Conservation (phyloP, 2,888 invertebrate genomes). For the Alloplasta piceator region DNA sequence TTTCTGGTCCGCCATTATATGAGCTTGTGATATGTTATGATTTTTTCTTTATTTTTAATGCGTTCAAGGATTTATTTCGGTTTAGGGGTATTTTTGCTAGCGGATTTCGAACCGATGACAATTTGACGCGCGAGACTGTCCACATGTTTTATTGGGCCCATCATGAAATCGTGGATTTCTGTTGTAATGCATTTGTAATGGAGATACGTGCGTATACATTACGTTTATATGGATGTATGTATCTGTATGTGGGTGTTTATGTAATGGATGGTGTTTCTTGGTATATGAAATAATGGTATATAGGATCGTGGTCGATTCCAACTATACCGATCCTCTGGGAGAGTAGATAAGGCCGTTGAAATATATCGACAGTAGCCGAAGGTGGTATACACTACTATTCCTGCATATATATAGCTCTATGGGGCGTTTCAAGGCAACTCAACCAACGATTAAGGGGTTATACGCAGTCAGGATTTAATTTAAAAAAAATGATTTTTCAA, state of each 20-base stretch:
- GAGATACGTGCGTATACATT: background rate
- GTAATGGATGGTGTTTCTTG: slow-evolving; percentile 69
- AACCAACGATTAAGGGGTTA: too few species aligned
- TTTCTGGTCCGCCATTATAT: background rate
- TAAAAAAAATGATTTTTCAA: too few species aligned
- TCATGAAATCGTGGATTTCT: background rate
- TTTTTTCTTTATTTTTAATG: slow-evolving; percentile 2
- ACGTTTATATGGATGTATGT: slow-evolving; percentile 1
- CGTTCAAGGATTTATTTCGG: background rate
- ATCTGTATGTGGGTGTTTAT: slow-evolving; percentile 39
- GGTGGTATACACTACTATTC: slow-evolving; percentile 70
- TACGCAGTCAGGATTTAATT: too few species aligned
- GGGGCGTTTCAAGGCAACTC: background rate
- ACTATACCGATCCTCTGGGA: slow-evolving; percentile 75
- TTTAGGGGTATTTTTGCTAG: too few species aligned
- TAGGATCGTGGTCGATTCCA: slow-evolving; percentile 66
- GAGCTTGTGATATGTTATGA: background rate
- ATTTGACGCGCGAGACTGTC: background rate
- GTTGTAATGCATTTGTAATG: slow-evolving; percentile 38
- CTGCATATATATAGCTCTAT: background rate
- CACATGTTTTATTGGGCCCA: background rate
- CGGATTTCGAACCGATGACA: background rate
- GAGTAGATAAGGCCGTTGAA: slow-evolving; percentile 80
- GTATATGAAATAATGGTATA: slow-evolving; percentile 66
- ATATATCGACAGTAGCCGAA: slow-evolving; percentile 80